Base-by-base conservation (phyloP, 2,113 vertebrate species). In the Pterophyllum scalare region DNA sequence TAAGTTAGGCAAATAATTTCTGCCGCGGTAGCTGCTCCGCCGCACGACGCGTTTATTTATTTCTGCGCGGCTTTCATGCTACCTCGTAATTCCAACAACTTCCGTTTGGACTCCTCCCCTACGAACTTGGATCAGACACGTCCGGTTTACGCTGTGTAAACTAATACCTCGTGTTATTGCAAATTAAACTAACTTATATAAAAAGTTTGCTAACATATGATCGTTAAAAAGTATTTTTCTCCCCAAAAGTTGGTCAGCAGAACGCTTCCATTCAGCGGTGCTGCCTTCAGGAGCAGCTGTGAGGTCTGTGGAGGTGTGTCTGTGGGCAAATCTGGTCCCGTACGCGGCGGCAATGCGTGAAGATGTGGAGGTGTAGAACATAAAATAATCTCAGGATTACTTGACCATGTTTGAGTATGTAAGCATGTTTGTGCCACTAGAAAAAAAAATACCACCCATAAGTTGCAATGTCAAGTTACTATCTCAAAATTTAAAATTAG, bases 21-120 rank as follows among this genome's bases (percentile, higher is more conserved):
- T 26, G 5, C 62, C 38, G 26, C 22, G 22, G 38, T n/a, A 67
- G 31, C 2, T 38, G 7, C 52, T 59, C n/a, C 12, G 7, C 58
- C 8, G 22, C 15, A 20, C 59, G n/a, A 3, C 40, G 82, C 28
- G 26, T 81, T 77, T 93, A 88, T 94, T 94, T 92, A 94, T 88
- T 28, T 81, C 28, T 14, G 20, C 31, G 92, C 0, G 0, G 24
- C 79, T 1, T 94, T 94, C 80, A 83, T 0, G 0, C 3, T 0
- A 24, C 59, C 87, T 93, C 88, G 92, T 14, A 87, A 84, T 80
- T 67, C 22, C 2, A 1, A 57, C 0, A 13, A 87, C 80, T 88
- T 86, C 86, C 79, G 77, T 13, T 80, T 59, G 12, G 33, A 2
- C 4, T 10, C 7, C 38, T 11, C 11, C 6, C n/a, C n/a, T 1